A percentile compares a stretch with the other conserved stretches of the same genome.
Conservation (phyloP, 2,888 invertebrate genomes). For the Acleris emargana region DNA sequence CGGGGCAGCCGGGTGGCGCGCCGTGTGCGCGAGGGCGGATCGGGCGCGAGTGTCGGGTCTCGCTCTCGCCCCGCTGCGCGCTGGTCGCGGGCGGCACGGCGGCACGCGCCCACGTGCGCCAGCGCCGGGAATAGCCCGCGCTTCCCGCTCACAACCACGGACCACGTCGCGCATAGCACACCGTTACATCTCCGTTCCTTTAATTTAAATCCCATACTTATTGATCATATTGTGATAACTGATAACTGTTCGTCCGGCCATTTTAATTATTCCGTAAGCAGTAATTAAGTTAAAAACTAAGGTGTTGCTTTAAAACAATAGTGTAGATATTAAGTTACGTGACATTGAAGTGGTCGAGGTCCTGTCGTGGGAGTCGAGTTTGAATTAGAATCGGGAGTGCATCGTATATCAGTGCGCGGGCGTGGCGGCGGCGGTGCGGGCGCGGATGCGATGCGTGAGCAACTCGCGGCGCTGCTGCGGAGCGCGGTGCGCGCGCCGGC, state of each 20-base stretch:
- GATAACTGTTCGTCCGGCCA: constrained; percentile 1
- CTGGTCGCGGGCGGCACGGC: constrained; percentile 60
- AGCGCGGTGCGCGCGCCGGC: constrained; percentile 60
- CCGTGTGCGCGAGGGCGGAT: background rate
- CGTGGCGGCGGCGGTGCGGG: constrained; percentile 26
- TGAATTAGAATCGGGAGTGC: background rate
- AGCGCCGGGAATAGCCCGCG: constrained; percentile 78
- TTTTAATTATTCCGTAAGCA: background rate
- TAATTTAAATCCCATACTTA: background rate
- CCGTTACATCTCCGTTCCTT: background rate
- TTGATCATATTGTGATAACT: background rate
- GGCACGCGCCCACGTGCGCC: constrained; percentile 71
- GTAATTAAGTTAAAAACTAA: constrained; percentile 4
- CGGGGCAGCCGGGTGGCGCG: too few relatives aligned
- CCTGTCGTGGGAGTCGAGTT: background rate
- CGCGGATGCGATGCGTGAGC: constrained; percentile 76
- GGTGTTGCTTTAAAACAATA: background rate
- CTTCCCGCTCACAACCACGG: constrained; percentile 53
- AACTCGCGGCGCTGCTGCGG: constrained; percentile 70
- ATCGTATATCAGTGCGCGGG: background rate
- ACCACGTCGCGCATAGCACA: constrained; percentile 40
- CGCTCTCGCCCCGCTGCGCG: constrained; percentile 77
- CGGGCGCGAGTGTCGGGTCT: constrained; percentile 56
- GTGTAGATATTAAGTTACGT: constrained; percentile 6
- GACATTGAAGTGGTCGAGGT: constrained; percentile 6